phyloP scores from a whole-genome alignment of 2,888 invertebrate species.

The Drosophila quinaria region DNA sequence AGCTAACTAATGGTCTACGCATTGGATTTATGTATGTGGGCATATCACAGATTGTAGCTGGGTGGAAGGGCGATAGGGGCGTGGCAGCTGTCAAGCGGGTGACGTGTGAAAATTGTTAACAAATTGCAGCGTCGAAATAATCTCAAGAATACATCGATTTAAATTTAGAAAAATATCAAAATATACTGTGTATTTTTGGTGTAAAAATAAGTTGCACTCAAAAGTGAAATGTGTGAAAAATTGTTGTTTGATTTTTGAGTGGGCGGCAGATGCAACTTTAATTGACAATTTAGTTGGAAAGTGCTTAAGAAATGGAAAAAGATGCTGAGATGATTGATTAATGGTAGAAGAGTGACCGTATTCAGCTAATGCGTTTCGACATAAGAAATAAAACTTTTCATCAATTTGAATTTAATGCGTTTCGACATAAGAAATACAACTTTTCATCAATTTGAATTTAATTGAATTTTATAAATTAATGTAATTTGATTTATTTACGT shows the following conservation, averaged over 20 bases:
- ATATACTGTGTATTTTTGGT: slow-evolving; percentile 28
- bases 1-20: slow-evolving; percentile 71
- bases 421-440: neutral
- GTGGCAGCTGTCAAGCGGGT: slow-evolving; percentile 65
- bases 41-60: slow-evolving; percentile 17
- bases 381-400: neutral
- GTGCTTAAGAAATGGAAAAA: slow-evolving; percentile 29
- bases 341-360: slow-evolving; percentile 10
- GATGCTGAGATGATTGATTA: slow-evolving; percentile 20
- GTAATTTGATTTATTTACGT: too few relatives aligned
- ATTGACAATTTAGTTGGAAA: slow-evolving; percentile 67
- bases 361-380: slow-evolving; percentile 15
- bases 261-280: slow-evolving; percentile 66
- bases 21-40: slow-evolving; percentile 72
- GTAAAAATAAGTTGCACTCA: slow-evolving; percentile 41
- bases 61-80: slow-evolving; percentile 10
- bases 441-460: neutral
- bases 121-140: slow-evolving; percentile 77
- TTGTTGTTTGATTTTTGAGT: slow-evolving; percentile 43
- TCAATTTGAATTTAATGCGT: slow-evolving; percentile 13
- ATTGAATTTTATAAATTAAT: too few relatives aligned
- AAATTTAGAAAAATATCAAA: slow-evolving; percentile 59
- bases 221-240: slow-evolving; percentile 76
- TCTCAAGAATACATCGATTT: slow-evolving; percentile 62
- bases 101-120: slow-evolving; percentile 78